Base-by-base conservation (phyloP, 2,888 invertebrate genomes). In the Tetranychus piercei region DNA sequence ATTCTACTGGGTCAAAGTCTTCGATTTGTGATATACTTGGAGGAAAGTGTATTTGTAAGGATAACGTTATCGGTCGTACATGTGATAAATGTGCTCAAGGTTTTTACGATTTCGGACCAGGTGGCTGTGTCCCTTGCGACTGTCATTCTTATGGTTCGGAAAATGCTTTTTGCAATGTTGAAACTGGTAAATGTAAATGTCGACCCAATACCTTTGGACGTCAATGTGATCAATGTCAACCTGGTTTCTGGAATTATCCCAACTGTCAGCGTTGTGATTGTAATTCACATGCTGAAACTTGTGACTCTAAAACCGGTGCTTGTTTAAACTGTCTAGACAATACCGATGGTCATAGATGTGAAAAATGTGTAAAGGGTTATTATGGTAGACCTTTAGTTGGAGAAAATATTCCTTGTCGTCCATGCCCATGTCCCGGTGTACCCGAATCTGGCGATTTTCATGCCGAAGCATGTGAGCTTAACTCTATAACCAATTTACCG, bases 241-340 rank as follows among this genome's bases (percentile, higher is more conserved):
- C 92, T 18, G 97, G 97, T 1, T 96, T 90, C 83, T 99, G 94
- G 89, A 92, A 93, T 80, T 99, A 96, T 86, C 99, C 99, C 0
- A 90, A 92, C 80, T 99, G 99, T 81, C 88, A 91, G 80, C 88
- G 90, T 77, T 99, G 99, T 83, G 67, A 94, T 81, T 99, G 99
- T 82, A 94, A 99, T 81, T 96, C 95, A 0, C 95, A 96, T 82
- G 94, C 99, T 0, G 90, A 94, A 78, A 88, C 87, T 79, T 99
- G 99, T 82, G 93, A 97, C 81, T 87, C 94, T 43, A 86, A 86
- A 77, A 91, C 91, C 0, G 99, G 99, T 6, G 88, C 88, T 71
- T 99, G 99, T 82, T 86, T 87, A 76, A 87, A 88, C 78, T 99
- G 99, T 81, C 86, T 87, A 79, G 93, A 96, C 82, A 88, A 85